A percentile compares a stretch with the other conserved stretches of the same genome.
phyloP scores from a whole-genome alignment of 2,113 vertebrate species.

The Arizona elegans region DNA sequence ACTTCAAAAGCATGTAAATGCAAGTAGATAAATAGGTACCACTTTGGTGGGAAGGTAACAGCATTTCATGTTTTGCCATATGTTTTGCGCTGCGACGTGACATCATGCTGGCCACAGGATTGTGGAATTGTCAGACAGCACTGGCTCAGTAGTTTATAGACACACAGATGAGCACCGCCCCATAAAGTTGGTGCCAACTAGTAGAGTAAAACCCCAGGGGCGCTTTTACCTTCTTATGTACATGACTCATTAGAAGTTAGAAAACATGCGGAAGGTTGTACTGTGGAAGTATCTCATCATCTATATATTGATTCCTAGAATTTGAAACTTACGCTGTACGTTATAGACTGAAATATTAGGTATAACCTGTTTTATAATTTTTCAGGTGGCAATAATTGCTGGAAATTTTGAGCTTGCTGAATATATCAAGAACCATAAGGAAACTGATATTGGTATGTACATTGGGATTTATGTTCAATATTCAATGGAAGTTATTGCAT shows the following conservation, averaged over 20 bases:
- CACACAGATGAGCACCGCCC: neutral
- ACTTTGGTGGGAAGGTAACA: neutral
- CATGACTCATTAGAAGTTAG: neutral
- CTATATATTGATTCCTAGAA: neutral
- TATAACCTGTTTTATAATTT: slow-evolving; percentile 30
- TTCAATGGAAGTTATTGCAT: neutral
- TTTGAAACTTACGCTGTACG: neutral
- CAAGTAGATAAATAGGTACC: neutral
- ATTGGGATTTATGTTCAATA: neutral
- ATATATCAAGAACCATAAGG: slow-evolving; percentile 93
- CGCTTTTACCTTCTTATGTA: neutral
- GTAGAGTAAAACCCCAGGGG: neutral
- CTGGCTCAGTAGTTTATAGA: neutral
- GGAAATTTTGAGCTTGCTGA: slow-evolving; percentile 97
- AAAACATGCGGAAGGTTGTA: neutral
- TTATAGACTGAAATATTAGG: slow-evolving; percentile 12
- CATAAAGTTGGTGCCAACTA: neutral
- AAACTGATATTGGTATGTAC: slow-evolving; percentile 86
- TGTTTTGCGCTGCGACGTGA: neutral
- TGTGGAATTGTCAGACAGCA: neutral
- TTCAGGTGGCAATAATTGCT: slow-evolving; percentile 94
- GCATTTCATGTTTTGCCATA: neutral
- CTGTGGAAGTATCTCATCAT: neutral
- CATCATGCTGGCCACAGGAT: neutral
- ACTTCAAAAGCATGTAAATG: neutral